Percentiles rank a stretch among this genome's conserved stretches.
phyloP scores from a whole-genome alignment of 2,797 vertebrate genomes.

The Brachyrhaphis roseni region DNA sequence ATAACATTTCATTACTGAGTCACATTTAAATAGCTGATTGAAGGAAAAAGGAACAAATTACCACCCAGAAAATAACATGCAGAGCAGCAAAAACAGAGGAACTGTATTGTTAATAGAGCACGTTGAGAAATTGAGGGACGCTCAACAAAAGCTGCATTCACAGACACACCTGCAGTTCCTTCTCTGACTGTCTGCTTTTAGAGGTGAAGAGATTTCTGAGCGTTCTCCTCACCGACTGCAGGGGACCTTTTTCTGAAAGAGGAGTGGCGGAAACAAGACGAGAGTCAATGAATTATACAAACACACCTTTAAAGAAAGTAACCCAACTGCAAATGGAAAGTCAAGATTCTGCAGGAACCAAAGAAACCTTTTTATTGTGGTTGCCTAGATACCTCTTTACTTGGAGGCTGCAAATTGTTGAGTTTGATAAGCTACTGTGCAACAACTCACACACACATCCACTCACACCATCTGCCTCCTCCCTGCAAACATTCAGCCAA shows the following conservation, averaged over 20 bases:
- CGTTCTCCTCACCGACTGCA: conserved; percentile 72
- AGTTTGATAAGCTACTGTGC: conserved; percentile 16
- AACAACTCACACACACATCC: conserved; percentile 12
- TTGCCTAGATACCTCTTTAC: conserved; percentile 63
- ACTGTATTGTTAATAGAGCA: neutral
- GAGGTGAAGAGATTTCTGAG: conserved; percentile 72
- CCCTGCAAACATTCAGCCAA: conserved; percentile 14
- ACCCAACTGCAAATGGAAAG: conserved; percentile 13
- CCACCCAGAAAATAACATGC: neutral
- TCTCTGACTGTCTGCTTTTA: conserved; percentile 50
- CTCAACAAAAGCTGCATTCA: neutral
- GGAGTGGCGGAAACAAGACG: conserved; percentile 9
- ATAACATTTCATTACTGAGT: conserved; percentile 4
- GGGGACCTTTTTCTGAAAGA: conserved; percentile 65
- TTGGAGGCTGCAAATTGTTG: conserved; percentile 12
- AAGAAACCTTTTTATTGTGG: conserved; percentile 14
- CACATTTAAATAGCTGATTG: conserved; percentile 9
- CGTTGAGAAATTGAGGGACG: neutral
- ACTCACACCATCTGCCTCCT: conserved; percentile 48
- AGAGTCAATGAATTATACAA: conserved; percentile 41
- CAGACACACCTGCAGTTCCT: conserved; percentile 67
- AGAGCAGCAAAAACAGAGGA: neutral
- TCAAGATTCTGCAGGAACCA: conserved; percentile 5
- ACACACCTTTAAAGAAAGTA: conserved; percentile 23
- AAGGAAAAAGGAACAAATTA: conserved; percentile 5